These are phyloP conservation scores for Acanthopleura granulata DNA, from an alignment of 2,888 invertebrate genomes.

Conservation along the genomic window DNA sequence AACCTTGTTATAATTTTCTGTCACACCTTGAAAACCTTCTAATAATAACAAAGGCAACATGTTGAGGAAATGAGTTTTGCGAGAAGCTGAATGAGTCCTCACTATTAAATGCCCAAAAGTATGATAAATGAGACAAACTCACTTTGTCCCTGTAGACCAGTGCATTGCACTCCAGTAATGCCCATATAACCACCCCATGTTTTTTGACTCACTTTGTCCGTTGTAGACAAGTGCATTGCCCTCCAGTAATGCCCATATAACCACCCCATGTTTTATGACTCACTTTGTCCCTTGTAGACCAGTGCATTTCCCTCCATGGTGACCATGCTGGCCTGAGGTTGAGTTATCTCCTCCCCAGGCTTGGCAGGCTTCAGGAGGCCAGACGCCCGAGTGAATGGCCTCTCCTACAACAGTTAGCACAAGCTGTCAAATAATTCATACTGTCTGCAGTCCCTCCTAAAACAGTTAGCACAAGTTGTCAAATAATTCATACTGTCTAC, in stretches of 20 bases:
- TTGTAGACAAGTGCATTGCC: slow-evolving; percentile 56
- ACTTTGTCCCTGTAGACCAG: slow-evolving; percentile 30
- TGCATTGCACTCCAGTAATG: slow-evolving; percentile 46
- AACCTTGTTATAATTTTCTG: no score
- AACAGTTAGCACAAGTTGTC: slow-evolving; percentile 9
- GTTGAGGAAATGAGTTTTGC: no score
- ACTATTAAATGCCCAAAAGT: no score
- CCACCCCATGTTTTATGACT: slow-evolving; percentile 26
- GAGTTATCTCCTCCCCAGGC: slow-evolving; percentile 33
- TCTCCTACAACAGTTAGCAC: slow-evolving; percentile 37
- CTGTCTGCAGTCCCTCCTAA: slow-evolving; percentile 38
- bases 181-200: no score
- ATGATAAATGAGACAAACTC: no score
- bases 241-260: slow-evolving; percentile 26
- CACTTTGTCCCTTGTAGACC: slow-evolving; percentile 56
- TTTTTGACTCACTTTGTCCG: slow-evolving; percentile 48
- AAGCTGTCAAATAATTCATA: no score
- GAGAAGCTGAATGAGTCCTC: no score
- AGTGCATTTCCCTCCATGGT: slow-evolving; percentile 53
- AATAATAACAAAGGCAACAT: no score
- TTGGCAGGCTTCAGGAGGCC: slow-evolving; percentile 44
- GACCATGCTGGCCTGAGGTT: slow-evolving; percentile 41
- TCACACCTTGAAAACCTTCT: slow-evolving; percentile 56
- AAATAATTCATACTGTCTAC: no score
- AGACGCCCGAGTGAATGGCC: slow-evolving; percentile 61